Conservation (phyloP, 2,113 vertebrate genomes). For the Prionailurus bengalensis region DNA sequence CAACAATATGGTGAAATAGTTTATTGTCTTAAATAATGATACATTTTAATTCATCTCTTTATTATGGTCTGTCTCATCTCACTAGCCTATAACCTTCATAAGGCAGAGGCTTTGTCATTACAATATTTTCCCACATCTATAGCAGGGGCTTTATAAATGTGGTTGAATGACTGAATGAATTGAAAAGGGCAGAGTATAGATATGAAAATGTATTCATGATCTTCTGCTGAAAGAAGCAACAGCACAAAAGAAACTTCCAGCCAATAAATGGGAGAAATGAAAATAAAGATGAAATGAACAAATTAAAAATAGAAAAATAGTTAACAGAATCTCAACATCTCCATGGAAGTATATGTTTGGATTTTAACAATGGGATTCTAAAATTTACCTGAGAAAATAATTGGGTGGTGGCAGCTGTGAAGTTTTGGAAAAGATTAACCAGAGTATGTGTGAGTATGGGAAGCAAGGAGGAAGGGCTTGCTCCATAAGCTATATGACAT, state of each 20-base stretch:
- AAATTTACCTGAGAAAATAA: neutral
- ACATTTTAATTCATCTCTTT: neutral
- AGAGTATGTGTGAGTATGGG: neutral
- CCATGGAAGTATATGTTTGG: neutral
- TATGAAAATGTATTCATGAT: neutral
- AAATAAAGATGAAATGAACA: neutral
- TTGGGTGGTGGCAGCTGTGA: neutral
- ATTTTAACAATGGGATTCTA: neutral
- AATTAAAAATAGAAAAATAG: neutral
- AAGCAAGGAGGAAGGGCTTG: neutral
- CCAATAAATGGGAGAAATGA: neutral
- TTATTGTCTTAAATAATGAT: neutral
- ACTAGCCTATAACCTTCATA: neutral
- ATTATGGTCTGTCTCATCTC: neutral
- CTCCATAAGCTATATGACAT: neutral
- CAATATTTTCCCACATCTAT: neutral
- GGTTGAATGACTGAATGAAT: neutral
- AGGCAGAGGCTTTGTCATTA: neutral
- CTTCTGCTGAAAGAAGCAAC: slow-evolving; percentile 1
- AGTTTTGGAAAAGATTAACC: neutral
- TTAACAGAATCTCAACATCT: neutral
- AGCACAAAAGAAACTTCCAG: neutral
- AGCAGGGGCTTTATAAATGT: neutral
- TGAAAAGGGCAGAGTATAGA: neutral
- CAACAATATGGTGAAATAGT: neutral